These are phyloP conservation scores for Struthidea cinerea DNA, from an alignment of 2,113 vertebrate species.

Conservation along the genomic window DNA sequence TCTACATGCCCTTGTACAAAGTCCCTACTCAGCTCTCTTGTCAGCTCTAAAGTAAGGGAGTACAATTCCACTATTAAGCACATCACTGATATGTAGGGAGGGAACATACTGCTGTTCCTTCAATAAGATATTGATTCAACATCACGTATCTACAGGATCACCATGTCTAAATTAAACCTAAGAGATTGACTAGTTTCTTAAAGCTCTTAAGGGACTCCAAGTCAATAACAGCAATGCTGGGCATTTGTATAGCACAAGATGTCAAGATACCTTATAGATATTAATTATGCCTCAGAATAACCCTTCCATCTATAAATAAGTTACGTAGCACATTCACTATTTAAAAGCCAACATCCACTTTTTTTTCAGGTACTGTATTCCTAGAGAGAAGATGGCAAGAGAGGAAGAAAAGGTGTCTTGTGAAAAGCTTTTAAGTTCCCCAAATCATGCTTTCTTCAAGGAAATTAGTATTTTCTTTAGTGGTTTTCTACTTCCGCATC, in stretches of 20 bases:
- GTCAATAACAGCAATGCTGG: neutral
- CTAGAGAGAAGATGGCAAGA: neutral
- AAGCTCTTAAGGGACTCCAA: neutral
- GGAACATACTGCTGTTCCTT: neutral
- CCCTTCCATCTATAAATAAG: neutral
- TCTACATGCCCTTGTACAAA: too few relatives aligned
- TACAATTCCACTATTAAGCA: neutral
- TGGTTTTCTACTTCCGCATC: neutral
- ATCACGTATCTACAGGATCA: neutral
- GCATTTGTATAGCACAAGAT: neutral
- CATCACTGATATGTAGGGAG: neutral
- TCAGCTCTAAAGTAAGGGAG: neutral
- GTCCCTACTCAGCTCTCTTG: too few relatives aligned
- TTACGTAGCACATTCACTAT: neutral
- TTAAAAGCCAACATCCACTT: neutral
- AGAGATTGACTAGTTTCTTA: neutral
- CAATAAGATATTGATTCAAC: slow-evolving; percentile 19
- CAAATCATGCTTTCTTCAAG: neutral
- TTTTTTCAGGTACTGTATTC: neutral
- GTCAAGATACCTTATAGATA: neutral
- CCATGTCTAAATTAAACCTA: neutral
- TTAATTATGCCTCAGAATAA: neutral
- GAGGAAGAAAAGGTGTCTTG: neutral
- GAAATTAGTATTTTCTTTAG: neutral
- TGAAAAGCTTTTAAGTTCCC: neutral